Conservation (phyloP, 2,888 invertebrate species). For the Smittia aterrima region DNA sequence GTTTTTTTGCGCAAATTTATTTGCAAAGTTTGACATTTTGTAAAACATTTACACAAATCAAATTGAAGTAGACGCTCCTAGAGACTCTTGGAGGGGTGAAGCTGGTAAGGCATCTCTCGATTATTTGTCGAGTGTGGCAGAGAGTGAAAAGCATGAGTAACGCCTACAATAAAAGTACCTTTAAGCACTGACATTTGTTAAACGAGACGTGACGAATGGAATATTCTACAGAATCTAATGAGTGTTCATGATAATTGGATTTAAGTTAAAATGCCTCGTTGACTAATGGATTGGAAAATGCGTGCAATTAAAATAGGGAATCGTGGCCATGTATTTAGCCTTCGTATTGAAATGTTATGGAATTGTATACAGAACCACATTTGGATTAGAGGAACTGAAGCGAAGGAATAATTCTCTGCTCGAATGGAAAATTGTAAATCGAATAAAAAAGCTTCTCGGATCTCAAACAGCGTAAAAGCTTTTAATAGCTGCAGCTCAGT, state of each 20-base stretch:
- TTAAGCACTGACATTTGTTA: not conserved
- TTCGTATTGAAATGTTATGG: not conserved
- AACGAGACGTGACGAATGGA: not conserved
- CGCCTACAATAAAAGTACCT: conserved; percentile 9
- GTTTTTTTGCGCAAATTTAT: too few species aligned
- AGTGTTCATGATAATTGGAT: not conserved
- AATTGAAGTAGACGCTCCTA: too few species aligned
- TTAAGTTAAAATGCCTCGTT: not conserved
- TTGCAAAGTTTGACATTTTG: too few species aligned
- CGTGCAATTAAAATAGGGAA: conserved; percentile 7
- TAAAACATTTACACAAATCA: too few species aligned
- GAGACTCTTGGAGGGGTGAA: too few species aligned
- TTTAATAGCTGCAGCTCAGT: not conserved
- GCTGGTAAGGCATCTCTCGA: too few species aligned
- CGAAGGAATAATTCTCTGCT: not conserved
- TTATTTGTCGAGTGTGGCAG: too few species aligned
- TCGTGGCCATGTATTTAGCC: not conserved
- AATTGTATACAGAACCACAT: not conserved
- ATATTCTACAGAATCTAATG: not conserved
- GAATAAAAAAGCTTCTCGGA: not conserved
- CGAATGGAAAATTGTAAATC: not conserved
- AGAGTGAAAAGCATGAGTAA: not conserved
- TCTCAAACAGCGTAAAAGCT: not conserved
- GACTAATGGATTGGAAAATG: not conserved
- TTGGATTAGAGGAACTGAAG: not conserved